phyloP scores from a whole-genome alignment of 2,797 vertebrate genomes.

The Enoplosus armatus region DNA sequence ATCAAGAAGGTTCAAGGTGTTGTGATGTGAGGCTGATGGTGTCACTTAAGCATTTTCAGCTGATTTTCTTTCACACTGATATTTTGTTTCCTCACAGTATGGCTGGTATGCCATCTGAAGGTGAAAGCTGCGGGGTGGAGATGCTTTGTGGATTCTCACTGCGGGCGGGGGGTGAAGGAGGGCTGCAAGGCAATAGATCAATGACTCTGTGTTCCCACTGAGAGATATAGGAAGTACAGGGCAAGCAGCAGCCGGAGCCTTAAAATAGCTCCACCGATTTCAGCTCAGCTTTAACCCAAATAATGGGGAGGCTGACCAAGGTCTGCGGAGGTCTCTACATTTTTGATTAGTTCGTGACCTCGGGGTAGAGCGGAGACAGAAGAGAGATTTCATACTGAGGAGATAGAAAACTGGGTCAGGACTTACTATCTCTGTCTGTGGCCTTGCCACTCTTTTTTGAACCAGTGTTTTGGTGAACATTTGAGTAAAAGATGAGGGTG shows the following conservation, averaged over 20 bases:
- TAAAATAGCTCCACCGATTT: slow-evolving; percentile 74
- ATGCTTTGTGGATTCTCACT: slow-evolving; percentile 63
- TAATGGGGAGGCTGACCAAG: slow-evolving; percentile 74
- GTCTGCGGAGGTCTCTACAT: slow-evolving; percentile 70
- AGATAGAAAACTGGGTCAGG: slow-evolving; percentile 51
- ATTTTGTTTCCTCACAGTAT: slow-evolving; percentile 52
- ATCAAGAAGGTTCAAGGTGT: slow-evolving; percentile 10
- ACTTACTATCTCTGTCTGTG: slow-evolving; percentile 14
- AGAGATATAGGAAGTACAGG: slow-evolving; percentile 73
- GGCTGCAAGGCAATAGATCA: slow-evolving; percentile 74
- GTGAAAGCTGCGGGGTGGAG: slow-evolving; percentile 65
- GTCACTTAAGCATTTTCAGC: slow-evolving; percentile 54
- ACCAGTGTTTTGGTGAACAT: slow-evolving; percentile 29
- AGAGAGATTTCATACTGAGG: slow-evolving; percentile 44
- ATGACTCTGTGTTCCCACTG: slow-evolving; percentile 72
- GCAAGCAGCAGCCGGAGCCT: slow-evolving; percentile 62
- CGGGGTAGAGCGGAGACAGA: slow-evolving; percentile 46
- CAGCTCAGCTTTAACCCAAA: slow-evolving; percentile 78
- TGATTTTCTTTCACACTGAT: slow-evolving; percentile 46
- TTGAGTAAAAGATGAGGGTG: slow-evolving; percentile 45
- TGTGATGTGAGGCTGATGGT: slow-evolving; percentile 34
- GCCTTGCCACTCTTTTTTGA: slow-evolving; percentile 29
- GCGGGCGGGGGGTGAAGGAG: slow-evolving; percentile 31
- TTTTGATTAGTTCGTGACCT: slow-evolving; percentile 72
- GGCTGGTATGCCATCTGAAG: slow-evolving; percentile 58